Percentiles rank a stretch among this genome's conserved stretches.
Evolutionary conservation across 2,113 vertebrate genomes (phyloP).

Genomic region (Toxotes jaculatrix): DNA sequence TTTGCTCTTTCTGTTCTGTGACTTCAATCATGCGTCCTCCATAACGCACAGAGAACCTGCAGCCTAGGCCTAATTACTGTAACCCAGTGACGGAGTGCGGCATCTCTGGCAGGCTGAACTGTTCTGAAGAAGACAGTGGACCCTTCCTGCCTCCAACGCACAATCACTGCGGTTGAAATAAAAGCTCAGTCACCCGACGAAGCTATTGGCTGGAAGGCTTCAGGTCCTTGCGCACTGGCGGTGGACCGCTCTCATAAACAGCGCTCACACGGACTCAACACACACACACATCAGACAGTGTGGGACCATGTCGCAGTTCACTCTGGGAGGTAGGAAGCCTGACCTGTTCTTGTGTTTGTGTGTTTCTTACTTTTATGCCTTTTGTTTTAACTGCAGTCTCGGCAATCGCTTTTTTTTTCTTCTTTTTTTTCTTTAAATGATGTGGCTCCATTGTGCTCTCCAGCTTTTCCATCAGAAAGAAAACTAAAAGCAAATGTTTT

Average conservation of each 20-base stretch:
- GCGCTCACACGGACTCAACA: slow-evolving; percentile 37
- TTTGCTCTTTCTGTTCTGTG: background rate
- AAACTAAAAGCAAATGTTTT: background rate
- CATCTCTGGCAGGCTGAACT: background rate
- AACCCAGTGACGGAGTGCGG: background rate
- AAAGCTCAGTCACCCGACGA: slow-evolving; percentile 34
- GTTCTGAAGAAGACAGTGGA: background rate
- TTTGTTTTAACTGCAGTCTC: background rate
- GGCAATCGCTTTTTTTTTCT: background rate
- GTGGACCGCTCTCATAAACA: slow-evolving; percentile 16
- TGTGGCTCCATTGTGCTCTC: background rate
- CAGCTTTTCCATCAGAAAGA: background rate
- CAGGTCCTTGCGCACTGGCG: slow-evolving; percentile 45
- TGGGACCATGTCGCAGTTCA: slow-evolving; percentile 71
- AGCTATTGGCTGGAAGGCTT: slow-evolving; percentile 61
- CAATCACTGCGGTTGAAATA: slow-evolving; percentile 5
- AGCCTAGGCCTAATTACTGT: background rate
- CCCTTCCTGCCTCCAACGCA: slow-evolving; percentile 10
- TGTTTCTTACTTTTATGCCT: background rate
- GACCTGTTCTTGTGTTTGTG: background rate
- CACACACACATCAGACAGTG: slow-evolving; percentile 1
- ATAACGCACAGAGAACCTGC: background rate
- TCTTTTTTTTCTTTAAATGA: background rate
- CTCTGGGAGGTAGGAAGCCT: slow-evolving; percentile 71
- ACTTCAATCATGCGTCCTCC: background rate